phyloP scores from a whole-genome alignment of 2,888 invertebrate genomes.

The Acanthosepion lycidas region DNA sequence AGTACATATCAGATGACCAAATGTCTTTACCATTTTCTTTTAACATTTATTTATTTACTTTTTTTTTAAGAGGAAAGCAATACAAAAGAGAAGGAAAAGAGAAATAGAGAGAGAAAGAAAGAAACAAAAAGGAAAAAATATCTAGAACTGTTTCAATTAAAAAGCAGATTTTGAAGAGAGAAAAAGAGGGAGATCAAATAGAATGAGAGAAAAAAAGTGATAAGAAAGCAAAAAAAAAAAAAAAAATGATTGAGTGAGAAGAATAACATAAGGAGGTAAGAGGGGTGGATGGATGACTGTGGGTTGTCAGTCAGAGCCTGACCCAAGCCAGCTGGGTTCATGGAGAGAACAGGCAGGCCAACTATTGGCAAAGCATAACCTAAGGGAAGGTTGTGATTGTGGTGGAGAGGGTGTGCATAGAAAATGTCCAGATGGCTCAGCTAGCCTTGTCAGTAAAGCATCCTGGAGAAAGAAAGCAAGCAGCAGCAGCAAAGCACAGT shows the following conservation, averaged over 20 bases:
- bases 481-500: background rate
- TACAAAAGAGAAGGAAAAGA: background rate
- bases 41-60: background rate
- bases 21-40: background rate
- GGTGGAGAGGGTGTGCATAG: background rate
- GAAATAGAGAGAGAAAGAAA: background rate
- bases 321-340: constrained; percentile 33
- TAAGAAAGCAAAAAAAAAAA: background rate
- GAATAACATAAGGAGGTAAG: background rate
- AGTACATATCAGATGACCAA: constrained; percentile 23
- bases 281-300: background rate
- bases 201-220: background rate
- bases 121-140: background rate
- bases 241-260: background rate
- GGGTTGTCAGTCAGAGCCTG: background rate
- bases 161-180: background rate
- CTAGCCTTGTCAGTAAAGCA: constrained; percentile 36
- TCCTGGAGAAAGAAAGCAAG: background rate
- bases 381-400: background rate
- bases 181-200: background rate
- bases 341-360: background rate
- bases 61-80: background rate
- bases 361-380: constrained; percentile 10
- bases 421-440: constrained; percentile 42
- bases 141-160: background rate